Conservation (phyloP, 2,888 invertebrate genomes). For the Ormyrus pomaceus region DNA sequence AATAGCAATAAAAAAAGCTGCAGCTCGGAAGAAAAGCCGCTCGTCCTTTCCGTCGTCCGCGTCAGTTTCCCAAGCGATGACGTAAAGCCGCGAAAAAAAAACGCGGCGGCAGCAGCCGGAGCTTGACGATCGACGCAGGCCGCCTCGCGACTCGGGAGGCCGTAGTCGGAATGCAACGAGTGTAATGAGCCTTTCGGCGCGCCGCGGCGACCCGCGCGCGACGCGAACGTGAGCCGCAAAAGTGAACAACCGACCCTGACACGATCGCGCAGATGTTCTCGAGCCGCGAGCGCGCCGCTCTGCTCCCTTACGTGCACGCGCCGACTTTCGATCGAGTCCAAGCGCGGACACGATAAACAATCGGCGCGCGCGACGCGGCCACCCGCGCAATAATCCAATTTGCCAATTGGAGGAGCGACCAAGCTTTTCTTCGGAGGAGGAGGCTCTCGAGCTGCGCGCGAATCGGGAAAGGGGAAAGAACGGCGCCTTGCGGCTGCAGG, state of each 20-base stretch:
- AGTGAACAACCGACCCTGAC: slow-evolving; percentile 68
- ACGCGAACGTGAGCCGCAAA: slow-evolving; percentile 58
- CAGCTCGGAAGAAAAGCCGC: too few species aligned
- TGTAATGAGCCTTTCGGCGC: slow-evolving; percentile 52
- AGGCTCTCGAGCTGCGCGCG: background rate
- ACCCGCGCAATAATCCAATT: slow-evolving; percentile 52
- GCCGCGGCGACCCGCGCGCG: background rate
- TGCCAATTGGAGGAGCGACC: slow-evolving; percentile 48
- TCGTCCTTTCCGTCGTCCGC: too few species aligned
- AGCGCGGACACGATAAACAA: too few species aligned
- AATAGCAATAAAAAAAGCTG: too few species aligned
- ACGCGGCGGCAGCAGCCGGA: slow-evolving; percentile 46
- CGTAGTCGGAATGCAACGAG: slow-evolving; percentile 55
- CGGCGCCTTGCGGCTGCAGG: too few species aligned
- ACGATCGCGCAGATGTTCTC: slow-evolving; percentile 59
- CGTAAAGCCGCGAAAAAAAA: background rate
- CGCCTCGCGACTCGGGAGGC: slow-evolving; percentile 11
- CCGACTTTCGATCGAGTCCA: background rate
- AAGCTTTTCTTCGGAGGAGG: slow-evolving; percentile 32
- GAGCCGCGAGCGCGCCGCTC: background rate
- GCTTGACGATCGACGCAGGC: background rate
- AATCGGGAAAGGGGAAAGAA: too few species aligned
- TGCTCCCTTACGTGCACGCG: background rate
- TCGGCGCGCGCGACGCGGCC: slow-evolving; percentile 6
- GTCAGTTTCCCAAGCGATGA: too few species aligned